phyloP scores from a whole-genome alignment of 2,113 vertebrate genomes.

The Xiphophorus maculatus region DNA sequence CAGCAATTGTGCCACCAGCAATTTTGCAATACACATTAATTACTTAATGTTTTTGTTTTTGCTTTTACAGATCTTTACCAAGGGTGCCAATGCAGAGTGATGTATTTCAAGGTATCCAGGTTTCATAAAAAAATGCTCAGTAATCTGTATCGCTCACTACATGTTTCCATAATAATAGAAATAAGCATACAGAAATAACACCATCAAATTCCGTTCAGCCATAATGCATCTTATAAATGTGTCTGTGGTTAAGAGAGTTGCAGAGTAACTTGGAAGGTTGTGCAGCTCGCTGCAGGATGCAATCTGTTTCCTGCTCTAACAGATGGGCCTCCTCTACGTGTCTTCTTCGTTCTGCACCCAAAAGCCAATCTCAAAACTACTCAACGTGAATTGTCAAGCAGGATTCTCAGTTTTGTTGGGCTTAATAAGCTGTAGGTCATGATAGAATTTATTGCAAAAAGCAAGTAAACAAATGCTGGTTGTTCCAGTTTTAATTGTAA shows the following conservation, averaged over 20 bases:
- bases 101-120: neutral
- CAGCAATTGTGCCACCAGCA: neutral
- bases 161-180: neutral
- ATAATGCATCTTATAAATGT: conserved; percentile 49
- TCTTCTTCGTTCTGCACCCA: conserved; percentile 47
- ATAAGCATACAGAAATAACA: conserved; percentile 29
- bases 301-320: conserved; percentile 82
- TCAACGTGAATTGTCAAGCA: conserved; percentile 7
- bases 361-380: conserved; percentile 39
- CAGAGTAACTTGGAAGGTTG: conserved; percentile 67
- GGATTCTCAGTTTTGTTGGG: conserved; percentile 13
- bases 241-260: conserved; percentile 46
- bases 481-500: neutral
- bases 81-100: neutral
- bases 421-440: neutral
- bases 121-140: conserved; percentile 18
- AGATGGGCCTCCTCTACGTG: conserved; percentile 72
- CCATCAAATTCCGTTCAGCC: conserved; percentile 37
- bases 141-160: conserved; percentile 14
- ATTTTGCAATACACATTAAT: neutral
- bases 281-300: conserved; percentile 71
- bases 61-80: neutral
- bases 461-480: neutral
- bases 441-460: neutral
- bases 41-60: neutral